These are phyloP conservation scores for Drosophila formosana DNA, from an alignment of 2,888 invertebrate species.

Conservation along the genomic window DNA sequence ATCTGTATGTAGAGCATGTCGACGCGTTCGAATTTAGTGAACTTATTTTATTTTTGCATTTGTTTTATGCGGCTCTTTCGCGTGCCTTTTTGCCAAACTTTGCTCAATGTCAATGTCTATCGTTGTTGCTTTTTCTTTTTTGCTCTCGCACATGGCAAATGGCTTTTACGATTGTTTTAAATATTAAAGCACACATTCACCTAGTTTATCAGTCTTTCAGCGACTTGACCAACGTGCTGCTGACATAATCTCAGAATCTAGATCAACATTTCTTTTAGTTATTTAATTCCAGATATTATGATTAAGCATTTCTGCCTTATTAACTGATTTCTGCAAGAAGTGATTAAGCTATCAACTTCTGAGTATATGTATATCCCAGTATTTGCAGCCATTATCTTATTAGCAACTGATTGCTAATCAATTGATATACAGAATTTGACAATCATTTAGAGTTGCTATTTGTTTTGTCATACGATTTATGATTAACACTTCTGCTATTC, in stretches of 20 bases:
- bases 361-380: neutral
- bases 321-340: neutral
- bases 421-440: neutral
- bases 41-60: constrained; percentile 16
- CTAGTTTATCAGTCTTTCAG: constrained; percentile 10
- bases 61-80: constrained; percentile 44
- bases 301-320: too few relatives aligned
- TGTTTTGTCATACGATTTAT: neutral
- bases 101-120: constrained; percentile 67
- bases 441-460: neutral
- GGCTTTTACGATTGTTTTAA: constrained; percentile 27
- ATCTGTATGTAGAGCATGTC: neutral
- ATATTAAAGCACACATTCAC: constrained; percentile 27
- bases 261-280: constrained; percentile 9
- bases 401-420: constrained; percentile 16
- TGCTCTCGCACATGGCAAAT: constrained; percentile 19
- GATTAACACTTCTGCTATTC: neutral
- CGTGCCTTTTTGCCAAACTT: constrained; percentile 64
- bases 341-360: neutral
- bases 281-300: neutral
- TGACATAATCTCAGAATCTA: constrained; percentile 31
- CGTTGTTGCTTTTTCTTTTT: constrained; percentile 22
- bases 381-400: constrained; percentile 2
- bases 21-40: neutral
- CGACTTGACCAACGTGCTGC: constrained; percentile 34